phyloP scores from a whole-genome alignment of 2,888 invertebrate genomes.

The Tenthredo livida region DNA sequence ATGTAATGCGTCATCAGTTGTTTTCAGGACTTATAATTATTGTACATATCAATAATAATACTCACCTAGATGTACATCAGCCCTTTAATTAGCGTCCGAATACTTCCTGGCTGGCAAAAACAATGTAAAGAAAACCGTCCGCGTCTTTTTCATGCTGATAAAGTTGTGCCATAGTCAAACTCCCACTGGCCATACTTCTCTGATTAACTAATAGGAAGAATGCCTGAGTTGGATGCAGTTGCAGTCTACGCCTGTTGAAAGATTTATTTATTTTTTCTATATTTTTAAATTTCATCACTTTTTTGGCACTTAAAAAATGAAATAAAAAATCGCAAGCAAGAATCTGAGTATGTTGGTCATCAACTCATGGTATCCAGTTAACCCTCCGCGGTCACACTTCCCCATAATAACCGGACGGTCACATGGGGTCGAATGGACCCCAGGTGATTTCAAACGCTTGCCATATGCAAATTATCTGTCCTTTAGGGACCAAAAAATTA shows the following conservation, averaged over 20 bases:
- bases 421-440: no score
- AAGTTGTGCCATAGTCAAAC: constrained; percentile 89
- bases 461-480: no score
- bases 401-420: no score
- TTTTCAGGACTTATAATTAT: background rate
- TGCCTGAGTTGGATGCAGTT: constrained; percentile 84
- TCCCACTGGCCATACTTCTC: constrained; percentile 89
- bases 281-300: background rate
- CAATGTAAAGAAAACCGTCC: constrained; percentile 93
- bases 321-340: background rate
- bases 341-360: background rate
- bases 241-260: constrained; percentile 81
- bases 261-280: background rate
- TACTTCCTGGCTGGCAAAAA: constrained; percentile 94
- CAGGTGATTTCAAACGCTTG: no score
- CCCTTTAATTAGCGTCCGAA: constrained; percentile 81
- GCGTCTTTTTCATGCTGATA: constrained; percentile 88
- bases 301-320: background rate
- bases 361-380: no score
- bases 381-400: no score
- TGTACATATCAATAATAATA: background rate
- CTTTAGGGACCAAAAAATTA: no score
- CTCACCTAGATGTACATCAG: constrained; percentile 6
- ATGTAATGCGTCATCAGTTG: background rate
- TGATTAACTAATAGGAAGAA: constrained; percentile 92